Evolutionary conservation across 2,113 vertebrate species (phyloP).

Genomic region (Rhodinocichla rosea): DNA sequence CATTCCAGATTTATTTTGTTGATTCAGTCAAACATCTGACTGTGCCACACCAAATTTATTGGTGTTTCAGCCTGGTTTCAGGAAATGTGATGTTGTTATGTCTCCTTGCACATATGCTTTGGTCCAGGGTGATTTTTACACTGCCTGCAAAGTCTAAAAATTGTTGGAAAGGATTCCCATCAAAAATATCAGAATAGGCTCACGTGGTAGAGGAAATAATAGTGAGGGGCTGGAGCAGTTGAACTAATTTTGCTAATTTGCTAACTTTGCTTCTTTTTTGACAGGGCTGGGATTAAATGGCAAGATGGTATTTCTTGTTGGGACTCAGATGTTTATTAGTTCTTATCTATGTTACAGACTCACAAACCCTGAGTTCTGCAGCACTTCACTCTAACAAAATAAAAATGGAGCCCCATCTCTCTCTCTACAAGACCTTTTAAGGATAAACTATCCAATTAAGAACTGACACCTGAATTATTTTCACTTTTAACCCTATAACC

Average conservation of each 20-base stretch:
- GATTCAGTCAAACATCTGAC: neutral
- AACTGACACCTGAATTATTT: too few species aligned
- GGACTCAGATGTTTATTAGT: neutral
- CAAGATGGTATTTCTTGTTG: neutral
- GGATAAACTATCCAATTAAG: too few species aligned
- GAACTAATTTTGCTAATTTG: neutral
- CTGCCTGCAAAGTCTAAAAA: neutral
- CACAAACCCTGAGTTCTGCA: neutral
- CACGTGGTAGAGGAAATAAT: neutral
- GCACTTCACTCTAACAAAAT: neutral
- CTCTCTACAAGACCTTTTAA: too few species aligned
- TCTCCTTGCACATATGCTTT: fast-evolving
- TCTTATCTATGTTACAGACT: neutral
- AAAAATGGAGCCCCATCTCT: neutral
- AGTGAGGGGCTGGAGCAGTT: neutral
- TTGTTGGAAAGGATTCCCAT: neutral
- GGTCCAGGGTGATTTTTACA: neutral
- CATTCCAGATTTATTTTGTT: neutral
- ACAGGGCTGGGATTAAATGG: neutral
- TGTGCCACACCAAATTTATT: neutral
- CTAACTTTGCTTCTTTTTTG: neutral
- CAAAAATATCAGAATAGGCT: neutral
- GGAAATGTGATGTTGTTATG: neutral
- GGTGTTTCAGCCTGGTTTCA: neutral
- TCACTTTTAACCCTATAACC: too few species aligned